Evolutionary conservation across 64 coral and sea anemone species (phyloP), one percentile per base, ranked within the genome.

Genomic region (Montipora efflorescens): DNA sequence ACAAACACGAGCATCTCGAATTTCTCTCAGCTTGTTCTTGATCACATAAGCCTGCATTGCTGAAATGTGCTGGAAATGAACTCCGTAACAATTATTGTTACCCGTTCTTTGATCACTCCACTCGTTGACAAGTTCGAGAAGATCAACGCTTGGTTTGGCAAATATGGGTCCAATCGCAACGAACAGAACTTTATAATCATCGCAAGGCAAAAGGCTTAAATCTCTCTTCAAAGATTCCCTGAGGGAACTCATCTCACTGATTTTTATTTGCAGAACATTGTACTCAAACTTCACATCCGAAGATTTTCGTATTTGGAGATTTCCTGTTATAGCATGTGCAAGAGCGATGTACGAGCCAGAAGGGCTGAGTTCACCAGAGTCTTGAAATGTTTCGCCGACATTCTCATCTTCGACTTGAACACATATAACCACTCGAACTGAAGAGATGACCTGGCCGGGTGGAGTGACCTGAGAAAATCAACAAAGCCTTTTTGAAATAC

Each of bases 61-160:
- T 45, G 94, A 81, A n/a, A 99, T 84, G 58, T 99, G 87, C 71
- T 99, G 97, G 55, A 99, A 96, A 70, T 99, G 97, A 21, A 99
- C 70, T 2, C 97, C 97, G 73, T 96, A 99, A 43, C 93, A 93
- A 4, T 67, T 89, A 5, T 82, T 47, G 15, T 72, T 36, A 48
- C 76, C 82, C 36, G 36, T 57, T 57, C 76, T 89, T 47, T 74
- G 8, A 44, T 73, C 70, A 23, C 48, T 93, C 95, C 95, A 97
- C 0, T 79, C 86, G 2, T 75, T 66, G 23, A 99, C 78, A 22
- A 92, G 4, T 12, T 96, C 89, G 45, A 96, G 43, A 15, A 96
- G 78, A 6, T 95, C 91, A 1, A 92, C 73, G 67, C 78, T 98
- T 15, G 96, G 97, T 67, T 91, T 91, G 15, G 94, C 74, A 90